phyloP scores from a whole-genome alignment of 1,140 invertebrate species.

The Pollicipes pollicipes region DNA sequence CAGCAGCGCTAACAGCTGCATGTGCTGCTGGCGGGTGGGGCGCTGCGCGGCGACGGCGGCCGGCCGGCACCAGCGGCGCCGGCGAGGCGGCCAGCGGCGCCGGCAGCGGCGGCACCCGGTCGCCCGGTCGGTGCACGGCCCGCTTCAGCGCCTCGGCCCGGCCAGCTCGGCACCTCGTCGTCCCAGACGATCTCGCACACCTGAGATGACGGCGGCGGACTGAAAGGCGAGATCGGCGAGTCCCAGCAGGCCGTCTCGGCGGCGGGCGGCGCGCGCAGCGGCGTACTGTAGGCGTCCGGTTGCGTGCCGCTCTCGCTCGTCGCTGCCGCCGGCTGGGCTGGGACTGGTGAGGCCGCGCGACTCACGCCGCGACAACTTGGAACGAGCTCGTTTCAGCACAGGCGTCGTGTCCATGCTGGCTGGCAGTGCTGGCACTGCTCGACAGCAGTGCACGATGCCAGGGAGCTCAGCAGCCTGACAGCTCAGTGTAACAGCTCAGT shows the following conservation, averaged over 20 bases:
- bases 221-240: not conserved
- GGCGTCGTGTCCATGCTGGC: not conserved
- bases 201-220: not conserved
- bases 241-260: not conserved
- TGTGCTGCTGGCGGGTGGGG: not conserved
- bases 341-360: not conserved
- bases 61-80: not conserved
- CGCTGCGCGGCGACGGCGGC: too few relatives aligned
- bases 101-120: not conserved
- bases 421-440: too few relatives aligned
- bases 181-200: not conserved
- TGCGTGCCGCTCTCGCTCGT: too few relatives aligned
- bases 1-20: not conserved
- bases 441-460: too few relatives aligned
- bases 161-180: not conserved
- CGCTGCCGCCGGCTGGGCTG: too few relatives aligned
- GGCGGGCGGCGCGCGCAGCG: not conserved
- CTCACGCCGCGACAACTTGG: conserved; percentile 13
- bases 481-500: too few relatives aligned
- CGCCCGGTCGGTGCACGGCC: too few relatives aligned
- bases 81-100: not conserved
- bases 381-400: conserved; percentile 15
- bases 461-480: too few relatives aligned
- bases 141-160: not conserved
- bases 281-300: not conserved